Evolutionary conservation across 2,888 invertebrate species (phyloP).

Genomic region (Athetis lepigone): DNA sequence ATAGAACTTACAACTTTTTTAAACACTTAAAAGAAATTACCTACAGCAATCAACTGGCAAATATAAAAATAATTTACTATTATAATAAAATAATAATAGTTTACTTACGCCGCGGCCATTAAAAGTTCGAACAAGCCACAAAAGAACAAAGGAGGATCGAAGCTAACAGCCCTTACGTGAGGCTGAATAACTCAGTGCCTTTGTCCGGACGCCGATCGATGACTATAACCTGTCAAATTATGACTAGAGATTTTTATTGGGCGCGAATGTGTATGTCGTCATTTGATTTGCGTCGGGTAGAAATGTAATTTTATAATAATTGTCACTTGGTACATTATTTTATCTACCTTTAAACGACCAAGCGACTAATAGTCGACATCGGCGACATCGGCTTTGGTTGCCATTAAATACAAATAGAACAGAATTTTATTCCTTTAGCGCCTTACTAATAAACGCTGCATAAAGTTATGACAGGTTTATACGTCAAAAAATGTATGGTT

Average conservation of each 20-base stretch:
- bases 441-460: too few relatives aligned
- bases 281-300: conserved; percentile 58
- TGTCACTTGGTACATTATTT: too few relatives aligned
- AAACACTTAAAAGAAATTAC: conserved; percentile 55
- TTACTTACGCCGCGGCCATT: conserved; percentile 70
- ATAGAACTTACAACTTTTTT: too few relatives aligned
- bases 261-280: conserved; percentile 45
- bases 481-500: too few relatives aligned
- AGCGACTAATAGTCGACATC: too few relatives aligned
- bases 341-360: too few relatives aligned
- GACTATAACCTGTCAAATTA: conserved; percentile 73
- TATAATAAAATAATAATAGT: conserved; percentile 72
- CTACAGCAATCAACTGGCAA: conserved; percentile 56
- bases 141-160: conserved; percentile 68
- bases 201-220: conserved; percentile 73
- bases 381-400: too few relatives aligned
- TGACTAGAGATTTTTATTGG: conserved; percentile 67
- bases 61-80: conserved; percentile 66
- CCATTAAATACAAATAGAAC: too few relatives aligned
- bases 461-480: too few relatives aligned
- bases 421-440: too few relatives aligned
- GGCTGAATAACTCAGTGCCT: conserved; percentile 74
- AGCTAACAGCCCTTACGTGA: conserved; percentile 68
- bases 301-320: conserved; percentile 36
- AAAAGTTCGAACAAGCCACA: conserved; percentile 67